A percentile compares a stretch with the other conserved stretches of the same genome.
Conservation (phyloP, 2,797 vertebrate species). For the Pristis pectinata region DNA sequence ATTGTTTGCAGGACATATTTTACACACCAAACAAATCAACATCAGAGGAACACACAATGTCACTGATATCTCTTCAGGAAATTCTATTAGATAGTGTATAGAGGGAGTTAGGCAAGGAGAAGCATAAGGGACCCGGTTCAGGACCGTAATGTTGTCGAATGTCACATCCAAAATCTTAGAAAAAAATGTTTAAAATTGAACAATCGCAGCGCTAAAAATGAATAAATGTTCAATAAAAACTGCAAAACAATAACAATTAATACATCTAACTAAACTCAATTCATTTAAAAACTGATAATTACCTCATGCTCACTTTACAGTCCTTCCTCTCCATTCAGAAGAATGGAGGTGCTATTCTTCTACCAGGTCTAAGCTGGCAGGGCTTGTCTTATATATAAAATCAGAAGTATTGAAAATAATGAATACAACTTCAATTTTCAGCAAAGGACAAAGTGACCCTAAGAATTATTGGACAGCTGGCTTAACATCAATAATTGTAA, state of each 20-base stretch:
- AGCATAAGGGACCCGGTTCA: not conserved
- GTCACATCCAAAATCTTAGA: too few species aligned
- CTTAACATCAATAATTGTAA: constrained; percentile 16
- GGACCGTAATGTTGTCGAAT: too few species aligned
- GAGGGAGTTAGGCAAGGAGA: not conserved
- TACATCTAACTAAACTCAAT: too few species aligned
- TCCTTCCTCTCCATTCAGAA: too few species aligned
- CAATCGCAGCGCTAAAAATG: too few species aligned
- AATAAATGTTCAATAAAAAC: too few species aligned
- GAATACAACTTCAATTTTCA: not conserved
- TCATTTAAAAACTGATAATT: too few species aligned
- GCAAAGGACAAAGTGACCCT: constrained; percentile 21
- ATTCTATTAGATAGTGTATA: not conserved
- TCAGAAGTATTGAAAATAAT: not conserved
- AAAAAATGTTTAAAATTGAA: too few species aligned
- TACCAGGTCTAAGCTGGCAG: too few species aligned
- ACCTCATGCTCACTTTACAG: too few species aligned
- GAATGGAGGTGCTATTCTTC: too few species aligned
- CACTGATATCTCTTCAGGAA: not conserved
- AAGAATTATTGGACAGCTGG: constrained; percentile 26
- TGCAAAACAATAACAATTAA: too few species aligned
- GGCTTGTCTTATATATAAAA: not conserved
- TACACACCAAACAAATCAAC: not conserved
- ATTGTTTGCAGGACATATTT: not conserved
- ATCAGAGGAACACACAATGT: not conserved